These are phyloP conservation scores for Drosophila repleta DNA, from an alignment of 1,140 invertebrate species.

Conservation along the genomic window DNA sequence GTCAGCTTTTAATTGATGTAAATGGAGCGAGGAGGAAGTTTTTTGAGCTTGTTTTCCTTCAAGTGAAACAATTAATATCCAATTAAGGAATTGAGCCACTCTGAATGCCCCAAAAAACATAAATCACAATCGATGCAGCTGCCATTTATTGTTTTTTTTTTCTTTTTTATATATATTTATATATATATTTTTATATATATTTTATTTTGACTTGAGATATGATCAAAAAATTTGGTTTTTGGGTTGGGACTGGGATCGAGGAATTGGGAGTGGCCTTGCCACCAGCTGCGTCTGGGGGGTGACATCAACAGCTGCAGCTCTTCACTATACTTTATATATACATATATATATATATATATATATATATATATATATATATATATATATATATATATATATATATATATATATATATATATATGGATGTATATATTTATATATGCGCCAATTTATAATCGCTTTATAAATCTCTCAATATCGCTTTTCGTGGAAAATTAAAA, in stretches of 20 bases:
- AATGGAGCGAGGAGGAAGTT: too few species aligned
- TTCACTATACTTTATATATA: not conserved
- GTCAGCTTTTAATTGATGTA: too few species aligned
- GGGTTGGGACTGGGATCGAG: conserved; percentile 10
- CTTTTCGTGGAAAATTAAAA: conserved; percentile 72
- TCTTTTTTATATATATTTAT: not conserved
- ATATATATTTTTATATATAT: not conserved
- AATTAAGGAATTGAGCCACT: not conserved
- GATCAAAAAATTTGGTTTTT: conserved; percentile 12
- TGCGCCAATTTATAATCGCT: conserved; percentile 54
- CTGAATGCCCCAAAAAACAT: not conserved
- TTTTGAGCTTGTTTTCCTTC: not conserved
- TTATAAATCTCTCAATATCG: conserved; percentile 41
- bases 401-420: too few species aligned
- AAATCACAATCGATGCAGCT: conserved; percentile 24
- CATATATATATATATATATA: not conserved
- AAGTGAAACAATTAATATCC: conserved; percentile 3
- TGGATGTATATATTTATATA: conserved; percentile 3
- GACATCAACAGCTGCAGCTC: conserved; percentile 51
- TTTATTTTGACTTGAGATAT: conserved; percentile 12
- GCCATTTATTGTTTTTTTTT: conserved; percentile 2
- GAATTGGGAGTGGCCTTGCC: conserved; percentile 26
- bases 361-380: conserved; percentile 1
- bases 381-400: too few species aligned
- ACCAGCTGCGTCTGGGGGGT: conserved; percentile 25